Evolutionary conservation across 2,888 invertebrate species (phyloP), one percentile per base, ranked within the genome.

Genomic region (Dynastes tityus): DNA sequence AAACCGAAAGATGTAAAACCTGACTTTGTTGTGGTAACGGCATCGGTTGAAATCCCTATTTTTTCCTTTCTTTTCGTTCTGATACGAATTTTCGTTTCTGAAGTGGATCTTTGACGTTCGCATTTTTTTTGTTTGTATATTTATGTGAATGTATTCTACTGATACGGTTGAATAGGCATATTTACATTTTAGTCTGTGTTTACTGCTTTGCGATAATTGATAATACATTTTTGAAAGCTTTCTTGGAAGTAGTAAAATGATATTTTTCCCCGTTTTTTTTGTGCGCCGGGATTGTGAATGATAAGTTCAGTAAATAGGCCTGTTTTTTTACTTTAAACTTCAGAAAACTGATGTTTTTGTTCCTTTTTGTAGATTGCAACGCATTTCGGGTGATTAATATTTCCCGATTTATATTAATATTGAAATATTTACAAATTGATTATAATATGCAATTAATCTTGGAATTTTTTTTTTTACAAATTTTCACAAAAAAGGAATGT

Each of bases 141-240:
- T 22, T 58, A 22, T 16, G 40, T 67, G 16, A 37, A 40, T 40
- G 49, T 40, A 49, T 45, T 2, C 45, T 67, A 40, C 55, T 22
- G 55, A 63, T 63, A 63, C 29, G n/a, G 6, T 22, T 63, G 32
- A 6, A 29, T 29, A 32, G 29, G 8, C 29, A 13, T 63, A 63
- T 63, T 63, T 32, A 27, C 63, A 63, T 63, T 27, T 63, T 63
- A 32, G 63, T 63, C 68, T 68, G 68, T 68, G 68, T 68, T 68
- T 68, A 68, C 68, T 27, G 51, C 29, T 40, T 68, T 29, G 51
- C 29, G 68, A 68, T 68, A 68, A 68, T 29, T 22, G 51, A 11
- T 51, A 27, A 13, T 22, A 40, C 8, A 68, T 51, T 65, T 68
- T 65, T 68, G 45, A 45, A 45, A 51, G 9, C 51, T 8, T 68